Evolutionary conservation across 2,797 vertebrate species (phyloP).

Genomic region (Hylomyscus alleni): DNA sequence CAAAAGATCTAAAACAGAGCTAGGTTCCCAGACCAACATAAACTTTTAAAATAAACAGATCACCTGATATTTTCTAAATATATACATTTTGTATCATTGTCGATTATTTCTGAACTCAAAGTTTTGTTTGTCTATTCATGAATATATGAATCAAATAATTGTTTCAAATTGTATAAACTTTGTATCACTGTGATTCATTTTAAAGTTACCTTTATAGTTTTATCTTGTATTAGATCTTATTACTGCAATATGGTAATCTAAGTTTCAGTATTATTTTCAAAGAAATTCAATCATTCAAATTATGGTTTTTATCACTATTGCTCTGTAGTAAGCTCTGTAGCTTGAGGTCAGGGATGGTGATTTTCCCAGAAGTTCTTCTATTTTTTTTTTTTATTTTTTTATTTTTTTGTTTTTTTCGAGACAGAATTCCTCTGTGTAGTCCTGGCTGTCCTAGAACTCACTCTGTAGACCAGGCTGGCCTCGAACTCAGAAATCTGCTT

Average conservation of each 20-base stretch:
- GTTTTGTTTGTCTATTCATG: neutral
- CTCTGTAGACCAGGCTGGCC: no score
- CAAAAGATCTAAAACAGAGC: neutral
- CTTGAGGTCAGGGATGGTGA: neutral
- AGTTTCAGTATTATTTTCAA: neutral
- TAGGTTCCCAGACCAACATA: neutral
- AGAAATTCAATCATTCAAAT: neutral
- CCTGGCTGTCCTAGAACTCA: no score
- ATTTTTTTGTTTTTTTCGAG: no score
- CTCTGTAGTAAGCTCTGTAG: neutral
- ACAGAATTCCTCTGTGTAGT: no score
- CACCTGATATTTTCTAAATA: neutral
- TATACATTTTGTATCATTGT: neutral
- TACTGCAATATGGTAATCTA: neutral
- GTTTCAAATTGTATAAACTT: no score
- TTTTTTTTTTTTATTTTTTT: no score
- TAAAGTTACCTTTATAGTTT: neutral
- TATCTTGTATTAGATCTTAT: no score
- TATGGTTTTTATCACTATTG: neutral
- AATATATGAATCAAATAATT: neutral
- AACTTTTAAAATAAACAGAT: neutral
- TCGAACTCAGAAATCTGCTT: no score
- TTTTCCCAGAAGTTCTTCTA: neutral
- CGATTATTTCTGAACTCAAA: neutral
- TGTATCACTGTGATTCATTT: neutral